Evolutionary conservation across 2,113 vertebrate species (phyloP).

Genomic region (Sylvilagus bachmani): DNA sequence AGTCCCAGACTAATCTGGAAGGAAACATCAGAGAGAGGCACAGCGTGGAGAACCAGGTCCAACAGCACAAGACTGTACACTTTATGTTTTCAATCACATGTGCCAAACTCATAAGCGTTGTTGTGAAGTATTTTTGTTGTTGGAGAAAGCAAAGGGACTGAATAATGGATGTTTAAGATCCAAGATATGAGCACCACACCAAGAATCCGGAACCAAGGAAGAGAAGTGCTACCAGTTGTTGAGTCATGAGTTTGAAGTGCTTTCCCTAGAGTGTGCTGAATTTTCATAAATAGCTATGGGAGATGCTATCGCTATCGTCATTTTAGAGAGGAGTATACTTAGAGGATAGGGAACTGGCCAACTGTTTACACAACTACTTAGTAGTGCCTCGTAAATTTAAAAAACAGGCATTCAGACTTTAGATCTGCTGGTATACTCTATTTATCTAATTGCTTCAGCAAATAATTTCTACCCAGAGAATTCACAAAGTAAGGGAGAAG

Average conservation of each 20-base stretch:
- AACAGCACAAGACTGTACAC: background rate
- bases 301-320: background rate
- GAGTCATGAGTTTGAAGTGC: background rate
- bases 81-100: background rate
- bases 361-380: background rate
- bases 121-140: conserved; percentile 21
- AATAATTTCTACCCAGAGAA: background rate
- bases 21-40: background rate
- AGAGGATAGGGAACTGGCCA: background rate
- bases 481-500: background rate
- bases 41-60: background rate
- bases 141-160: background rate
- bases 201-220: background rate
- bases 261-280: background rate
- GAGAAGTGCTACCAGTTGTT: background rate
- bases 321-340: background rate
- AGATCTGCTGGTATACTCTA: background rate
- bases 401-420: background rate
- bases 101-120: background rate
- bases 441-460: background rate
- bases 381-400: background rate
- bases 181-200: no score
- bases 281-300: background rate
- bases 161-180: background rate
- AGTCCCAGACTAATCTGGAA: background rate